Base-by-base conservation (phyloP, 2,797 vertebrate species). In the Sternarchorhynchus goeldii region DNA sequence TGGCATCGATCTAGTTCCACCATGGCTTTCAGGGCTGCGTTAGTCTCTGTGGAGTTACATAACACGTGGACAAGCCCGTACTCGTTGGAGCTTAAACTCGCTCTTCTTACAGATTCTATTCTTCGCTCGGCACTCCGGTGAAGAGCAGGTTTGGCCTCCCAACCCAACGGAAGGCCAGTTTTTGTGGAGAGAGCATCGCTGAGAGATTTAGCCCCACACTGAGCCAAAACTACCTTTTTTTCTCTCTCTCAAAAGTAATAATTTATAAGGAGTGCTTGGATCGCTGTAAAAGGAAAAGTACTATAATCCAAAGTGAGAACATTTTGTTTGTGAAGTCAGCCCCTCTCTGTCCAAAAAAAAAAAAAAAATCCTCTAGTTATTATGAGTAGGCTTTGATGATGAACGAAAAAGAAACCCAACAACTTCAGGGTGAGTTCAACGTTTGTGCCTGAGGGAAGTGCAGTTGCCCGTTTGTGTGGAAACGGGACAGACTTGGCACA, bases 281-380 rank as follows among this genome's bases (percentile, higher is more conserved):
- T 67, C 2, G 21, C 8, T 31, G n/a, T 39, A 63, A 77, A 71
- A 77, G 59, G 29, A 20, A 53, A 60, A 53, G 20, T 77, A 34
- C 55, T 31, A 58, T 21, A 57, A 72, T 58, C 10, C 69, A 72
- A 57, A 72, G 53, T 58, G 29, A 56, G 67, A 70, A 56, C 50
- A 70, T n/a, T 56, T 56, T 70, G 67, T 70, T 53, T 56, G 67
- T 70, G 67, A 31, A 72, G 69, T 59, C 55, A 56, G 31, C 18
- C 20, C 32, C 18, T 72, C 29, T 34, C 17, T 10, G 18, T 36
- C 53, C 53, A 58, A 56, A 70, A n/a, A 53, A 36, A 55, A 70
- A 70, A 55, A 25, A 25, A 25, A 70, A 70, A 31, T 25, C 18
- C 20, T 32, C n/a, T 57, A 39, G 32, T 20, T 56, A 39, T 72